A percentile compares a stretch with the other conserved stretches of the same genome.
Conservation (phyloP, 2,888 invertebrate species). For the Acleris sparsana region DNA sequence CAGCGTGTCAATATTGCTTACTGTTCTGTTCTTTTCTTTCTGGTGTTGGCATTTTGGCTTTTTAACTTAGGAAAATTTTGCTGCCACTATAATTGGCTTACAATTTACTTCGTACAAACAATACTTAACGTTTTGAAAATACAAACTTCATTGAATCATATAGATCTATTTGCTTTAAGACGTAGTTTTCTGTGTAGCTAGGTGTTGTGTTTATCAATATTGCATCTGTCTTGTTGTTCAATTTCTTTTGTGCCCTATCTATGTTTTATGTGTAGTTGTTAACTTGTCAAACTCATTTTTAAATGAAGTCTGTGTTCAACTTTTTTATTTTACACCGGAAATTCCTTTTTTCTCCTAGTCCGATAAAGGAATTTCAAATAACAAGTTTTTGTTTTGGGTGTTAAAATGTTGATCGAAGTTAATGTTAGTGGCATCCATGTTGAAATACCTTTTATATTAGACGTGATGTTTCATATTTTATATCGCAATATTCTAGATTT, state of each 20-base stretch:
- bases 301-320: not conserved
- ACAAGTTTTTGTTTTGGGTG: not conserved
- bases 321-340: conserved; percentile 2
- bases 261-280: conserved; percentile 7
- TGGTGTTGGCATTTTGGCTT: conserved; percentile 66
- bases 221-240: conserved; percentile 18
- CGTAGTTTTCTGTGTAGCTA: conserved; percentile 2
- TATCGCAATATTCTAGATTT: no score
- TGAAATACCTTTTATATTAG: no score
- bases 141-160: not conserved
- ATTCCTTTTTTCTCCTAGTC: conserved; percentile 4
- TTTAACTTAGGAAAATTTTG: conserved; percentile 30
- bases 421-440: no score
- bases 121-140: not conserved
- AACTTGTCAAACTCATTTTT: conserved; percentile 1
- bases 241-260: conserved; percentile 1
- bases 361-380: not conserved
- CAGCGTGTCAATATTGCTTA: conserved; percentile 45
- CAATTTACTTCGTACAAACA: no score
- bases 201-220: conserved; percentile 14
- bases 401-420: not conserved
- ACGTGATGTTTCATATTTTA: no score
- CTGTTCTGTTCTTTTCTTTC: conserved; percentile 50
- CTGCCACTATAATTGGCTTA: conserved; percentile 25
- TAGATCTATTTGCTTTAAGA: not conserved